Base-by-base conservation (phyloP, 1,140 invertebrate species). In the Oscheius sp. region DNA sequence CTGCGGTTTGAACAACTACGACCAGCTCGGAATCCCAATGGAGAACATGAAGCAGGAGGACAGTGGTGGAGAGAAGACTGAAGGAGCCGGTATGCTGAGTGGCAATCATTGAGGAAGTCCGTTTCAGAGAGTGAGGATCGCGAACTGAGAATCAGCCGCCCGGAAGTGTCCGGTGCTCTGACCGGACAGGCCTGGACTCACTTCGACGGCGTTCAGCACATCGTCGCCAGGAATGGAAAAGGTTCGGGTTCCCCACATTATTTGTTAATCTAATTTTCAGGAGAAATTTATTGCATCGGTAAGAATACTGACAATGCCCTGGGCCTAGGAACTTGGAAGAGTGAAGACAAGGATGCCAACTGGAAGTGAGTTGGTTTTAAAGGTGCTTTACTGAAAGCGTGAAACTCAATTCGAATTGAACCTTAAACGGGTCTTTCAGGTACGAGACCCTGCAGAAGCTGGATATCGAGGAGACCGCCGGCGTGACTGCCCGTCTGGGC, bases 231-330 rank as follows among this genome's bases (percentile, higher is more conserved):
- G 1, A 74, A 52, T 69, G 63, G 45, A 13, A 64, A 77, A 42
- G 80, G 79, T 80, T 23, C 38, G 38, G 36, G 23, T n/a, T 73
- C 28, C 20, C 10, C 1, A 45, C 13, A n/a, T 49, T 55, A 34
- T 20, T 36, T 69, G 3, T 32, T 31, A 18, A 73, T 52, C 38
- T 59, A 23, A n/a, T 18, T 61, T 79, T 77, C 58, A 78, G 80
- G 79, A 29, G 72, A 79, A 46, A 63, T 82, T 10, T 84, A 63
- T 49, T 78, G 65, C 3, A 80, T 83, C 46, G 81, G 81, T n/a
- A 79, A 79, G 55, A 83, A 83, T 63, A 82, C 80, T 13, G 81
- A 83, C 67, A 83, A 83, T 38, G 78, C 73, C 3, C 71, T 83
- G 18, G 81, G 81, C 29, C 38, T 83, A n/a, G 81, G 80, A 13